Evolutionary conservation across 2,113 vertebrate genomes (phyloP), one percentile per base, ranked within the genome.

Genomic region (Arothron firmamentum): DNA sequence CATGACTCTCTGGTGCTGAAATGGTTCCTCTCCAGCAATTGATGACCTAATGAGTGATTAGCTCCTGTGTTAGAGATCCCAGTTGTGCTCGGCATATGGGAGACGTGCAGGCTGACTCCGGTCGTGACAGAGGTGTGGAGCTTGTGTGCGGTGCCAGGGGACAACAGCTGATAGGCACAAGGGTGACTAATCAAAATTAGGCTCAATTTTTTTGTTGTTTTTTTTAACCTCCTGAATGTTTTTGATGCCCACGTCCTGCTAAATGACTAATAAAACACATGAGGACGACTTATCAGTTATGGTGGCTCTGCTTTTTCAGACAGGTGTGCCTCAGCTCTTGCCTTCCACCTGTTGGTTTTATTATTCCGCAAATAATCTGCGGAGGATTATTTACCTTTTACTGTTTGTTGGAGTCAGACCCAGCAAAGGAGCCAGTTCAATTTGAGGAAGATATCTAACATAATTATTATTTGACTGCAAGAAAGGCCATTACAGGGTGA

Each of bases 271-370:
- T 75, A 77, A 80, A 67, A 76, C 6, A 52, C 66, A 56, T 11
- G 48, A 20, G 65, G 78, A 65, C 66, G 51, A 62, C 73, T 83
- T 89, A 88, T 88, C 88, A 64, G 86, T 84, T 83, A 72, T 67
- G 70, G 48, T 43, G 66, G 53, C 70, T 73, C 65, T 56, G 60
- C 48, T 58, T 16, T 18, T 38, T 16, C 16, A 49, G 47, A 80
- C 89, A 92, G 90, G 90, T 91, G 90, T 78, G 83, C 74, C 83
- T 60, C 65, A 23, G 18, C 34, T 54, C 83, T 56, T 64, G 84
- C 75, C 85, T 87, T 78, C 84, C 91, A 92, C 86, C 91, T 92
- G 91, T 86, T 89, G 77, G 5, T 87, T 92, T 92, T 92, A 92
- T 87, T 82, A 70, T 80, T 74, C 85, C 54, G 83, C 77, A 87